A percentile compares a stretch with the other conserved stretches of the same genome.
Evolutionary conservation across 2,113 vertebrate genomes (phyloP).

Genomic region (Egretta garzetta): DNA sequence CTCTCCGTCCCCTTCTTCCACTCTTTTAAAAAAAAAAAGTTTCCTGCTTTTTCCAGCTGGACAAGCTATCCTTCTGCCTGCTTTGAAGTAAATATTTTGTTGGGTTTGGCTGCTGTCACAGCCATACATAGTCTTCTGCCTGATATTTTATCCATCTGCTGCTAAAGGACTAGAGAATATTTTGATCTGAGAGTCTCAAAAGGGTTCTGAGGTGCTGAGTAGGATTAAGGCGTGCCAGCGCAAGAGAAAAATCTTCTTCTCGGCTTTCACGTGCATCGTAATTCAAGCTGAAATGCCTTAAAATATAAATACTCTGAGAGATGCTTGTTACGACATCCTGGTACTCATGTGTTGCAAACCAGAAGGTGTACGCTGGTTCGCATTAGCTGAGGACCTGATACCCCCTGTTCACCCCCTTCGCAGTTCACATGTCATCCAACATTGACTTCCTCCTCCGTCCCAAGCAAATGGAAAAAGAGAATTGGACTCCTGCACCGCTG

Average conservation of each 20-base stretch:
- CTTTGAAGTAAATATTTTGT: conserved; percentile 54
- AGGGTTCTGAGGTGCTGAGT: not conserved
- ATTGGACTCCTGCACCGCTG: rapidly evolving
- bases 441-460: not conserved
- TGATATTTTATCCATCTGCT: conserved; percentile 52
- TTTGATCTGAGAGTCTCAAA: not conserved
- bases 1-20: not conserved
- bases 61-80: conserved; percentile 7
- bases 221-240: not conserved
- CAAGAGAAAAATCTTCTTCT: not conserved
- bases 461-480: not conserved
- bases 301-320: not conserved
- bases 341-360: not conserved
- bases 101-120: conserved; percentile 44
- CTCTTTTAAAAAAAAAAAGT: not conserved
- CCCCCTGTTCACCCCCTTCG: not conserved
- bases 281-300: not conserved
- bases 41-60: conserved; percentile 56
- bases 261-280: not conserved
- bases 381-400: not conserved
- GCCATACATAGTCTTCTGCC: not conserved
- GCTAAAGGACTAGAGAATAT: not conserved
- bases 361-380: rapidly evolving
- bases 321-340: not conserved
- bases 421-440: not conserved